Evolutionary conservation across 2,797 vertebrate species (phyloP), one percentile per base, ranked within the genome.

Genomic region (Enteromius fasciolatus): DNA sequence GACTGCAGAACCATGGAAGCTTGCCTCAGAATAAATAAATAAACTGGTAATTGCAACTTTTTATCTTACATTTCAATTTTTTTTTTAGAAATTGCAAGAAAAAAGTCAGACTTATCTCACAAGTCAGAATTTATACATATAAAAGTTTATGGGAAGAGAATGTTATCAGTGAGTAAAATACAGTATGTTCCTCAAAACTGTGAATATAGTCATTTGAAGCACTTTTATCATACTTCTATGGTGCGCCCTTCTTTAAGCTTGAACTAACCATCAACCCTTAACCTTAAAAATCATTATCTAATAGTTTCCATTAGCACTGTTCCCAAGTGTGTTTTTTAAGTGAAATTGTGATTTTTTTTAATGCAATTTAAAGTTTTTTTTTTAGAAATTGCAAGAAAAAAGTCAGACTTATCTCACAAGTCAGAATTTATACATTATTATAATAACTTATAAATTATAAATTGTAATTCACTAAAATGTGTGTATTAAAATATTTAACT

Each of bases 111-210:
- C 28, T 14, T 17, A 63, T 3, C 2, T 15, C 28, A 15, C 28
- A 15, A 15, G 23, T 25, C 57, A 14, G 14, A 31, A 18, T 31
- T 31, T 31, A 17, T 63, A 3, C 28, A 63, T 63, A 9, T 54
- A 23, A 57, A 20, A 57, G 72, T n/a, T 57, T 14, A 75, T 14
- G 57, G 50, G 20, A 75, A 33, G 6, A 75, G 31, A 74, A 63
- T 17, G 31, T 5, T 39, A 33, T 10, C 48, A 15, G 11, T 36
- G 31, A 74, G 33, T 36, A 39, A 74, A 3, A 36, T 14, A 39
- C 31, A 57, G 50, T 1, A 23, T 23, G 33, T 57, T 75, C 20
- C 50, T 36, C 48, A 52, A 31, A 23, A 44, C 36, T 44, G 4
- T 68, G 31, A 54, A 54, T 36, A 8, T 46, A 46, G 46, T 52